Conservation (phyloP, 1,140 invertebrate genomes). For the Hypsibius dujardini region DNA sequence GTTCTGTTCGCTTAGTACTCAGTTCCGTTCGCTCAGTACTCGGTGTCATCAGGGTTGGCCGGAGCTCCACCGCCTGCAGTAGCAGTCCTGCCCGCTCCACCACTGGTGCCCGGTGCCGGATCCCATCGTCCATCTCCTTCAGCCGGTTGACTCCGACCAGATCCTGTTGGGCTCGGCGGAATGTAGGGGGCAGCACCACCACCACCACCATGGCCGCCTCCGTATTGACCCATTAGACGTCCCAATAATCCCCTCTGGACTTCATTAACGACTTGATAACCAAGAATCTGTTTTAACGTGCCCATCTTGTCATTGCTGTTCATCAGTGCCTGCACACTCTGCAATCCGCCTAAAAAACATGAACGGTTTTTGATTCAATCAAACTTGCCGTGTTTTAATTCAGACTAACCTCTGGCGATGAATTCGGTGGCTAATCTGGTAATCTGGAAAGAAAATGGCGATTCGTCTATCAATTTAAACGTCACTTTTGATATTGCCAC, state of each 20-base stretch:
- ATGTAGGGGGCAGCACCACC: too few relatives aligned
- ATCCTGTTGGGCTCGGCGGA: too few relatives aligned
- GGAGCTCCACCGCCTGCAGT: neutral
- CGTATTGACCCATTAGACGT: neutral
- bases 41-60: conserved; percentile 10
- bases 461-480: too few relatives aligned
- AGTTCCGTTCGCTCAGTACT: conserved; percentile 1
- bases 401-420: neutral
- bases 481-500: too few relatives aligned
- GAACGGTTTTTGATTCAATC: neutral
- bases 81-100: neutral
- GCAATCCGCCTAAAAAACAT: neutral
- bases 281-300: neutral
- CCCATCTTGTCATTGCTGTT: neutral
- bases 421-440: neutral
- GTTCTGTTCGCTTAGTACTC: conserved; percentile 10
- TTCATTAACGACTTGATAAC: neutral
- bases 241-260: neutral
- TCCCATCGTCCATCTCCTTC: neutral
- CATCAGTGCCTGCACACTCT: neutral
- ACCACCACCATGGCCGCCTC: neutral
- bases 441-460: neutral
- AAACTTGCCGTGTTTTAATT: too few relatives aligned
- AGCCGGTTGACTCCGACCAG: neutral
- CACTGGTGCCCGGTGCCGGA: neutral